Evolutionary conservation across 2,113 vertebrate species (phyloP).

Genomic region (Smithornis capensis): DNA sequence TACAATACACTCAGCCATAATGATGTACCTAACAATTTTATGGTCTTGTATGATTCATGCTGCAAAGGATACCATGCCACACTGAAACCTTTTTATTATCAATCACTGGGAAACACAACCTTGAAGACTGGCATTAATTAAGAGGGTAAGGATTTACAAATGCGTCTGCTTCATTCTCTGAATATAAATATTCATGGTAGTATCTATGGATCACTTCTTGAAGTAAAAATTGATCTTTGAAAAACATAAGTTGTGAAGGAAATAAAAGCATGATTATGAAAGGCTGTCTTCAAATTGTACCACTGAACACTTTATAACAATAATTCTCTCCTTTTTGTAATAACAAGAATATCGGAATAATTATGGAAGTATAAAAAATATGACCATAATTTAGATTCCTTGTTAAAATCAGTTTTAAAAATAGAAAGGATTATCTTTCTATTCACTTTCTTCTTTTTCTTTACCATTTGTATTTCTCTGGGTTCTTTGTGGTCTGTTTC

Average conservation of each 20-base stretch:
- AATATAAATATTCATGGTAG: conserved; percentile 62
- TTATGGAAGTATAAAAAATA: neutral
- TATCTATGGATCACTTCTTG: conserved; percentile 47
- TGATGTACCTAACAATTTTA: conserved; percentile 64
- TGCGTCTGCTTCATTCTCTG: conserved; percentile 46
- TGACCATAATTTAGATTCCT: neutral
- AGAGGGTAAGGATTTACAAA: conserved; percentile 61
- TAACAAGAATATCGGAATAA: neutral
- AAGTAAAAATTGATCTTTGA: conserved; percentile 53
- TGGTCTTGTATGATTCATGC: conserved; percentile 62
- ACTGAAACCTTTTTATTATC: conserved; percentile 67
- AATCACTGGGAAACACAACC: conserved; percentile 54
- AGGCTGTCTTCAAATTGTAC: neutral
- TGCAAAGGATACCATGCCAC: conserved; percentile 57
- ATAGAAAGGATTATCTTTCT: neutral
- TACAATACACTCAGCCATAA: conserved; percentile 59
- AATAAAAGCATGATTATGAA: conserved; percentile 40
- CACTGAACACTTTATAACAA: neutral
- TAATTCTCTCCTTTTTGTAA: neutral
- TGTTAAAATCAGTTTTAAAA: neutral
- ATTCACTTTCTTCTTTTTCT: neutral
- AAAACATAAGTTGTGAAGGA: conserved; percentile 28
- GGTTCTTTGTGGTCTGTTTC: neutral
- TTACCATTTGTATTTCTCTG: neutral
- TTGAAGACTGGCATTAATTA: conserved; percentile 66